A percentile compares a stretch with the other conserved stretches of the same genome.
Evolutionary conservation across 2,113 vertebrate species (phyloP).

Genomic region (Barbus barbus): DNA sequence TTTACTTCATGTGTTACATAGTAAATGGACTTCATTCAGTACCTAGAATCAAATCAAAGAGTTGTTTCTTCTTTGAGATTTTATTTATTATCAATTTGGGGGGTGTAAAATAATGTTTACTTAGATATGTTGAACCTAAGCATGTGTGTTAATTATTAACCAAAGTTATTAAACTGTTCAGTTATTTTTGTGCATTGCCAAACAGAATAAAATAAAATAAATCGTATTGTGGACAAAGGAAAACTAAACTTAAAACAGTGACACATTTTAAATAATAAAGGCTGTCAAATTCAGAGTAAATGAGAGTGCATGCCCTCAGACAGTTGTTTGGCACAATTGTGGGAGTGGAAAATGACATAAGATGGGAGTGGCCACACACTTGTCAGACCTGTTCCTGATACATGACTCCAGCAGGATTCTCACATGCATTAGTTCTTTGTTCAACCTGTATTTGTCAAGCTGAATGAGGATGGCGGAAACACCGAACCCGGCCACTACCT

Average conservation of each 20-base stretch:
- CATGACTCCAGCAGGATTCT: slow-evolving; percentile 71
- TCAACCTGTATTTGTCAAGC: slow-evolving; percentile 56
- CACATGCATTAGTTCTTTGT: slow-evolving; percentile 59
- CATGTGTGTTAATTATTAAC: slow-evolving; percentile 50
- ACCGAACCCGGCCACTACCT: slow-evolving; percentile 75
- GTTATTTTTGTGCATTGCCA: neutral
- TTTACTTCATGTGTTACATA: neutral
- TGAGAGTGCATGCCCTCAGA: neutral
- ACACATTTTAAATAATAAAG: neutral
- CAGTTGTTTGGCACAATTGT: neutral
- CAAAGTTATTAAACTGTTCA: neutral
- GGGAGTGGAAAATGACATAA: neutral
- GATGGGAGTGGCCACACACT: slow-evolving; percentile 75
- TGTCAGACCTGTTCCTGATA: slow-evolving; percentile 75
- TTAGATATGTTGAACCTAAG: slow-evolving; percentile 17
- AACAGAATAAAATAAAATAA: neutral
- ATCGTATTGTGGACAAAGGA: neutral
- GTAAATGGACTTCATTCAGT: neutral
- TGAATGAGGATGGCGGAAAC: slow-evolving; percentile 83
- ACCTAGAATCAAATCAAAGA: neutral
- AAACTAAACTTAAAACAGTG: neutral
- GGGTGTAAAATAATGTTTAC: slow-evolving; percentile 62
- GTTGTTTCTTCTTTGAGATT: neutral
- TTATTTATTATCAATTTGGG: neutral
- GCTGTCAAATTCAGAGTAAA: neutral